Percentiles rank a stretch among this genome's conserved stretches.
These are phyloP conservation scores for Diarsia mendica DNA, from an alignment of 2,888 invertebrate species.

Conservation along the genomic window DNA sequence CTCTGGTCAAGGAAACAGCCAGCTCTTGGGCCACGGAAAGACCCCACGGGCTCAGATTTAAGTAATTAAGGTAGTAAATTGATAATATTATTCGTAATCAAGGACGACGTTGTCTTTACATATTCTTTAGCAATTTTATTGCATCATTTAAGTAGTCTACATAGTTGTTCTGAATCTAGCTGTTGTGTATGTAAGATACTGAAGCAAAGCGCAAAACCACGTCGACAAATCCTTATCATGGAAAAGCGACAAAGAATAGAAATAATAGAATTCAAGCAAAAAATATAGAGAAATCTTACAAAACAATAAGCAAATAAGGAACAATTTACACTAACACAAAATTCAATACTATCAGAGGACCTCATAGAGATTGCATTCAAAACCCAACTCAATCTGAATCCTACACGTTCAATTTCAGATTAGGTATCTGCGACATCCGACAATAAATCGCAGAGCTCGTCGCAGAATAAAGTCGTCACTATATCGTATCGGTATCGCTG, in stretches of 20 bases:
- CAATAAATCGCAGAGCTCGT: constrained; percentile 79
- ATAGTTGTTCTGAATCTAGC: neutral
- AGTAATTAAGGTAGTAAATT: too few species aligned
- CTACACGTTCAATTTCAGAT: constrained; percentile 67
- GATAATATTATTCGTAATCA: neutral
- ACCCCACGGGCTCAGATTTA: too few species aligned
- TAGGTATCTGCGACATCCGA: constrained; percentile 64
- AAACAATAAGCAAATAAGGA: constrained; percentile 23
- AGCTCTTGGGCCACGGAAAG: too few species aligned
- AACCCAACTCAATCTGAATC: constrained; percentile 58
- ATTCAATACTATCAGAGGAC: constrained; percentile 21
- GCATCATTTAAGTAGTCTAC: neutral
- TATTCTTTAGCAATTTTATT: constrained; percentile 9
- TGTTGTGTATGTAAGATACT: neutral
- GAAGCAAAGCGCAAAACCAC: constrained; percentile 8
- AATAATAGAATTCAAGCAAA: neutral
- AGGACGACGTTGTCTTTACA: neutral
- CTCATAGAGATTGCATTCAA: constrained; percentile 51
- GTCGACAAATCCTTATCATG: neutral
- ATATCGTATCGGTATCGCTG: constrained; percentile 76
- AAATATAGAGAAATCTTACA: neutral
- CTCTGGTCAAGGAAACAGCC: too few species aligned
- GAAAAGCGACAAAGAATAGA: neutral
- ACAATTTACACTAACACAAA: constrained; percentile 28
- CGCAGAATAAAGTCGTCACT: constrained; percentile 86